A percentile compares a stretch with the other conserved stretches of the same genome.
These are phyloP conservation scores for Nipponia nippon DNA, from an alignment of 2,113 vertebrate genomes.

Conservation along the genomic window DNA sequence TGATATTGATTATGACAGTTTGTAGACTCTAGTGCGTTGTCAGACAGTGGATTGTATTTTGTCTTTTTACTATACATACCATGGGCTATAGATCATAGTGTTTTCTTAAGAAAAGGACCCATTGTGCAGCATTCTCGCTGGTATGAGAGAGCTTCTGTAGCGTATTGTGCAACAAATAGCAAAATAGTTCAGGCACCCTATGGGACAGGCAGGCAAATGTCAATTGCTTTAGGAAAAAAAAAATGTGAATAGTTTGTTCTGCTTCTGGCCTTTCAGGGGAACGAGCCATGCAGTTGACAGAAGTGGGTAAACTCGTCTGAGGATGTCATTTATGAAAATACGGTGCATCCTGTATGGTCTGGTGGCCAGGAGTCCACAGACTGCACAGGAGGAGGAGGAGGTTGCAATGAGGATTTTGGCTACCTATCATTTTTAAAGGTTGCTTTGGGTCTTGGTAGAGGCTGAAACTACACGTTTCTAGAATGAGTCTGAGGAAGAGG, in stretches of 20 bases:
- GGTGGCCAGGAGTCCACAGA: not conserved
- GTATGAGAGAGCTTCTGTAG: conserved; percentile 20
- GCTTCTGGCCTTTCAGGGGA: not conserved
- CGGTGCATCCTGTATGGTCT: not conserved
- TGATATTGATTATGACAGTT: conserved; percentile 73
- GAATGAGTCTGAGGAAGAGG: not conserved
- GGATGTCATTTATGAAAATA: not conserved
- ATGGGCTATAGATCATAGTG: conserved; percentile 48
- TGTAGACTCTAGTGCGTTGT: conserved; percentile 48
- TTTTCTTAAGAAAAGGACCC: conserved; percentile 35
- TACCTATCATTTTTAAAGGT: not conserved
- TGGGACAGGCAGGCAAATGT: conserved; percentile 23
- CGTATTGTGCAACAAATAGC: conserved; percentile 36
- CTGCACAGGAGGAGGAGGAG: rapidly evolving
- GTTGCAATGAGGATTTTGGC: not conserved
- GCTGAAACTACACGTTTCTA: not conserved
- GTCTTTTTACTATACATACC: conserved; percentile 57
- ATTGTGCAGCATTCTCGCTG: conserved; percentile 19
- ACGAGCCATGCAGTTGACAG: not conserved
- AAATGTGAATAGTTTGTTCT: not conserved
- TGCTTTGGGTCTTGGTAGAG: not conserved
- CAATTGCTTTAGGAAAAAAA: not conserved
- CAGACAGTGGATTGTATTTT: conserved; percentile 54
- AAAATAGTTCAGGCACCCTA: conserved; percentile 20
- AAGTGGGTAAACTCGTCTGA: not conserved